Conservation (phyloP, 2,113 vertebrate species). For the Damaliscus lunatus region DNA sequence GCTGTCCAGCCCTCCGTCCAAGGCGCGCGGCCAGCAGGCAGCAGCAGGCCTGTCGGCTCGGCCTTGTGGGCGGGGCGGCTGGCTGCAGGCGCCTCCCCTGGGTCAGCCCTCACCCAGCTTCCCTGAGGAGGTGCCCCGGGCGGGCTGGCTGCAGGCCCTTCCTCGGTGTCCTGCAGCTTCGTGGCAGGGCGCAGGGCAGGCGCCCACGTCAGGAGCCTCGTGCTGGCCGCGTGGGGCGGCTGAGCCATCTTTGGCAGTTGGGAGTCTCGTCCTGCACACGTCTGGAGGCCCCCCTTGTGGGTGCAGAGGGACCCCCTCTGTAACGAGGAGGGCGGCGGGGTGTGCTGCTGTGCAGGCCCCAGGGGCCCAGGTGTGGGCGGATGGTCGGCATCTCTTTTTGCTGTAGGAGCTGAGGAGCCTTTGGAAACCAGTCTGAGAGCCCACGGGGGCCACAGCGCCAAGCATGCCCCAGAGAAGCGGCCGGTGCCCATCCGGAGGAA, state of each 20-base stretch:
- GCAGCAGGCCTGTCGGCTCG: background rate
- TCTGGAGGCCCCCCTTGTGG: background rate
- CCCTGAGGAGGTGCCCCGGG: accelerated
- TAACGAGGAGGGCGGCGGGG: accelerated
- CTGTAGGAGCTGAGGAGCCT: slow-evolving; percentile 89
- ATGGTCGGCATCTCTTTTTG: background rate
- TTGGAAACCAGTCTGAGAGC: slow-evolving; percentile 87
- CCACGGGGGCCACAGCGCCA: slow-evolving; percentile 81
- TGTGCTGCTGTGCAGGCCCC: background rate
- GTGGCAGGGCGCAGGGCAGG: background rate
- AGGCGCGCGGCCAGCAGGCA: background rate
- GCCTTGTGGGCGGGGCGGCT: accelerated
- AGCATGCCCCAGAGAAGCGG: slow-evolving; percentile 87
- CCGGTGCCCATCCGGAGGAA: slow-evolving; percentile 91
- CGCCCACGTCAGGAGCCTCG: accelerated
- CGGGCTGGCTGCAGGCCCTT: background rate
- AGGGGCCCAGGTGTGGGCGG: background rate
- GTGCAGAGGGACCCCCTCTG: accelerated
- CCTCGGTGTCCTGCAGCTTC: background rate
- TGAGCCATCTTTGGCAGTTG: background rate
- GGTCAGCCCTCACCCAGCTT: background rate
- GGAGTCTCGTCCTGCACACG: background rate
- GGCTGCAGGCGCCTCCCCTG: background rate
- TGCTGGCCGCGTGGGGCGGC: accelerated
- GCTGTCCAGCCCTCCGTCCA: background rate